phyloP scores from a whole-genome alignment of 1,140 invertebrate species.

The Eciton burchellii region DNA sequence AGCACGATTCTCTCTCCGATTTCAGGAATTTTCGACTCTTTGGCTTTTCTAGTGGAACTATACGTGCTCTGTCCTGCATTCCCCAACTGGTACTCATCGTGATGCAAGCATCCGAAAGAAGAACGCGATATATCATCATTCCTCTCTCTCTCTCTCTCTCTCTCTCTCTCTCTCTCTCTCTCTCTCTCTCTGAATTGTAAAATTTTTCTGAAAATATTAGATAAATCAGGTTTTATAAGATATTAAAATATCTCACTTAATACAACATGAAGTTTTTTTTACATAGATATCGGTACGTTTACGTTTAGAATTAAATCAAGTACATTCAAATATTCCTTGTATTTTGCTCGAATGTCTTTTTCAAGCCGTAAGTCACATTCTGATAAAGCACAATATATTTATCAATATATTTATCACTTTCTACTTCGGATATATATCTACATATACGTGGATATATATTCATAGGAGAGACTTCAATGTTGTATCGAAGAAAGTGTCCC shows the following conservation, averaged over 20 bases:
- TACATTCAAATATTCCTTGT: not conserved
- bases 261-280: too few species aligned
- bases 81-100: not conserved
- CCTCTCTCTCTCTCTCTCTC: too few species aligned
- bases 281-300: too few species aligned
- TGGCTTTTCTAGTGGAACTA: not conserved
- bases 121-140: too few species aligned
- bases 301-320: not conserved
- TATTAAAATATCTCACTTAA: too few species aligned
- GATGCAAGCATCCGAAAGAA: not conserved
- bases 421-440: not conserved
- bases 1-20: not conserved
- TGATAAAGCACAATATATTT: not conserved
- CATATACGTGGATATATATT: too few species aligned
- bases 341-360: not conserved
- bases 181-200: too few species aligned
- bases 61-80: not conserved
- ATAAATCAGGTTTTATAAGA: too few species aligned
- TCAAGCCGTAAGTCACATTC: not conserved
- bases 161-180: too few species aligned
- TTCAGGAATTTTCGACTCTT: not conserved
- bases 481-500: conserved; percentile 60
- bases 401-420: not conserved
- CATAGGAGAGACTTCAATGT: conserved; percentile 28
- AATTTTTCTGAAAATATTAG: too few species aligned